Percentiles rank a stretch among this genome's conserved stretches.
Evolutionary conservation across 2,888 invertebrate genomes (phyloP).

Genomic region (Pardosa pseudoannulata): DNA sequence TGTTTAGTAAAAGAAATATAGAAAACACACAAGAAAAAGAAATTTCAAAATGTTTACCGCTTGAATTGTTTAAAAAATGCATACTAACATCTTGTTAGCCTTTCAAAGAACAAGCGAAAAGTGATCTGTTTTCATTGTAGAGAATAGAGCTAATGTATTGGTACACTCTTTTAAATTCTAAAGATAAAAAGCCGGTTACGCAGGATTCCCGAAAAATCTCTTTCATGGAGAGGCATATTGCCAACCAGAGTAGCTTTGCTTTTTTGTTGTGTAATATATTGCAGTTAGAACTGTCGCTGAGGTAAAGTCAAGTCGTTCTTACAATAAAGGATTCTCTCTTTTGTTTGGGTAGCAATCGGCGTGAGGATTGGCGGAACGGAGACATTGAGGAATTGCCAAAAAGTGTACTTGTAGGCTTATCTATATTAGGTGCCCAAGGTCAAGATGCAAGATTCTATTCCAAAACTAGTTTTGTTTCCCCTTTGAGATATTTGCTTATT

Average conservation of each 20-base stretch:
- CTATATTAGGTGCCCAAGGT: constrained; percentile 61
- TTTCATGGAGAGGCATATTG: neutral
- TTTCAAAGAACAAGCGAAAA: no score
- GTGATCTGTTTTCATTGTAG: no score
- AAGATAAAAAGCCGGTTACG: neutral
- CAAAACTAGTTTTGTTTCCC: constrained; percentile 23
- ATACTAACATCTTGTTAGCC: no score
- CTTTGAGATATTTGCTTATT: neutral
- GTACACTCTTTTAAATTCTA: neutral
- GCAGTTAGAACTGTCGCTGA: neutral
- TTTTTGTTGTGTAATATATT: neutral
- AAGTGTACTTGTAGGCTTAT: constrained; percentile 48
- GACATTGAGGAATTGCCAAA: constrained; percentile 46
- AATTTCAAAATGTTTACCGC: no score
- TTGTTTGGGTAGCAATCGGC: constrained; percentile 32
- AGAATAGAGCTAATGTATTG: no score
- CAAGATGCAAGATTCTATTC: constrained; percentile 34
- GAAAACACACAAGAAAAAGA: no score
- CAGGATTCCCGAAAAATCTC: neutral
- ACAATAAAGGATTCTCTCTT: constrained; percentile 22
- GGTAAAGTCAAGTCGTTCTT: neutral
- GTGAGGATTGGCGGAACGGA: neutral
- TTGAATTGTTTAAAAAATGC: no score
- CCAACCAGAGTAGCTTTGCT: neutral
- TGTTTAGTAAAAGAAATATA: no score